Evolutionary conservation across 2,888 invertebrate species (phyloP).

Genomic region (Nymphalis polychloros): DNA sequence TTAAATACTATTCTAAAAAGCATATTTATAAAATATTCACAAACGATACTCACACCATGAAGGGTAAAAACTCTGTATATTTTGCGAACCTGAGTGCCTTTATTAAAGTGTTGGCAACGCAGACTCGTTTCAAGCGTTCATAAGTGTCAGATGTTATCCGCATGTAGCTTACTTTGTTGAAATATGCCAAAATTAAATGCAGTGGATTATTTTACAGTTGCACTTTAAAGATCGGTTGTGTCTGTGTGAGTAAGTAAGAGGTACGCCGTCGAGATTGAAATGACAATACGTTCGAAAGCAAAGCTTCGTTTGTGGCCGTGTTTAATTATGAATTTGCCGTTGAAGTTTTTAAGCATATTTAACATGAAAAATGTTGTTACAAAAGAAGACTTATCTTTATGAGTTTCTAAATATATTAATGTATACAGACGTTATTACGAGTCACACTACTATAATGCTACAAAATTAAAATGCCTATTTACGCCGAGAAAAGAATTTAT

Average conservation of each 20-base stretch:
- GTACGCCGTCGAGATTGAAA: not conserved
- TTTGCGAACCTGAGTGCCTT: slow-evolving; percentile 13
- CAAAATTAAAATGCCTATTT: too few species aligned
- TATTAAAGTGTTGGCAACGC: slow-evolving; percentile 5
- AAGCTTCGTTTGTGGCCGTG: too few species aligned
- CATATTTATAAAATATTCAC: not conserved
- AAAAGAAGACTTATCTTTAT: too few species aligned
- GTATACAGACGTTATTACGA: too few species aligned
- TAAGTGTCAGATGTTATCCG: slow-evolving; percentile 8
- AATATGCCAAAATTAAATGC: slow-evolving; percentile 15
- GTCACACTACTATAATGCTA: too few species aligned
- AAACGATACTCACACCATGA: not conserved
- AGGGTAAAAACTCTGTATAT: not conserved
- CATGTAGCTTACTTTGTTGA: slow-evolving; percentile 12
- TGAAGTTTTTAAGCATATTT: too few species aligned
- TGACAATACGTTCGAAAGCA: too few species aligned
- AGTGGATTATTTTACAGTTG: not conserved
- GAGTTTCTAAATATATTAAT: too few species aligned
- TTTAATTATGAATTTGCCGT: too few species aligned
- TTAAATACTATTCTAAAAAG: too few species aligned
- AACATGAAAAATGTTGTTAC: too few species aligned
- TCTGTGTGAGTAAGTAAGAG: not conserved
- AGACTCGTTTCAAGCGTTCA: not conserved
- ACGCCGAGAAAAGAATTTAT: too few species aligned
- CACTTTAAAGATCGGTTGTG: not conserved